Evolutionary conservation across 2,797 vertebrate species (phyloP).

Genomic region (Cetoscarus ocellatus): DNA sequence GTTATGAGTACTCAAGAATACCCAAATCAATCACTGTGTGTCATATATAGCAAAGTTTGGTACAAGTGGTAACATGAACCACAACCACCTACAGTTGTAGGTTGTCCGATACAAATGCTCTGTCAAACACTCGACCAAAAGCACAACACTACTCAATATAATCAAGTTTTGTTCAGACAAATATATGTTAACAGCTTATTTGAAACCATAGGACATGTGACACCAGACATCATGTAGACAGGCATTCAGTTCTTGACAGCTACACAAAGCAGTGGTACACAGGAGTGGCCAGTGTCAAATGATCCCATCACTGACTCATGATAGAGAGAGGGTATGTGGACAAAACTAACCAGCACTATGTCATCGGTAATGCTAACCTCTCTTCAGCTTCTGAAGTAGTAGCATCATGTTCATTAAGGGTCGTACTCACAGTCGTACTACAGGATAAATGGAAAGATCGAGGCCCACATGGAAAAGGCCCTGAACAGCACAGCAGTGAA

Average conservation of each 20-base stretch:
- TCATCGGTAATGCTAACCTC: slow-evolving; percentile 10
- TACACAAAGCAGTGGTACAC: not conserved
- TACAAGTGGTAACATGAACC: too few relatives aligned
- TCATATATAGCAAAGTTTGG: too few relatives aligned
- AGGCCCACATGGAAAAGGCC: slow-evolving; percentile 15
- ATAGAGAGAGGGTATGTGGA: not conserved
- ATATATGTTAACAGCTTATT: too few relatives aligned
- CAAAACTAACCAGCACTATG: not conserved
- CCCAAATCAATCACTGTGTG: too few relatives aligned
- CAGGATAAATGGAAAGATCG: slow-evolving; percentile 46
- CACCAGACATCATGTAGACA: not conserved
- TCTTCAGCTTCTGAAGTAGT: not conserved
- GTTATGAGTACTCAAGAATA: too few relatives aligned
- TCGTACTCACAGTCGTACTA: not conserved
- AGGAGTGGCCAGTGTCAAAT: not conserved
- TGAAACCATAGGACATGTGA: not conserved
- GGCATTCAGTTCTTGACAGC: not conserved
- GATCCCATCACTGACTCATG: not conserved
- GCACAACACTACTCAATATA: too few relatives aligned
- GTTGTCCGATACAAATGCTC: too few relatives aligned
- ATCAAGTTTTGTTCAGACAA: too few relatives aligned
- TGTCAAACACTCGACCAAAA: too few relatives aligned
- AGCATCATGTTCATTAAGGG: not conserved
- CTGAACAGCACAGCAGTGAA: slow-evolving; percentile 34
- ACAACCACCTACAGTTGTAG: too few relatives aligned